Conservation (phyloP, 1,140 invertebrate genomes). For the Babylonia areolata region DNA sequence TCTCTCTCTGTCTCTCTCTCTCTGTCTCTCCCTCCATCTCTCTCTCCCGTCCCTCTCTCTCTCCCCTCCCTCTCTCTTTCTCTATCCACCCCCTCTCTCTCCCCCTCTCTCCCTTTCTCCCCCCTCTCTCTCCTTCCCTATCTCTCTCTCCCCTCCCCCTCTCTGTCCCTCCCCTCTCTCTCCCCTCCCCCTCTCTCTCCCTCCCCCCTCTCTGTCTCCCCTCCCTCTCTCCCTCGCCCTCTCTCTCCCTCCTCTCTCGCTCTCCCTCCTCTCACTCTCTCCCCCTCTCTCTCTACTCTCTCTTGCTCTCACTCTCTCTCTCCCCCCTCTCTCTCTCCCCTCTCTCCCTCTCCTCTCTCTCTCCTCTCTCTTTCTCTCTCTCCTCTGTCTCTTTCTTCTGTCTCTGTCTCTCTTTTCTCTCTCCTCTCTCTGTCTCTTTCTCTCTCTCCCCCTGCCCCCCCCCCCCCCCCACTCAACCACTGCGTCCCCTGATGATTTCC, state of each 20-base stretch:
- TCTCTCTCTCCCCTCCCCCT: background rate
- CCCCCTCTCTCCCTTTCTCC: background rate
- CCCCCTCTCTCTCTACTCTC: background rate
- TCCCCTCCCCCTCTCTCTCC: background rate
- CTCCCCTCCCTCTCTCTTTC: background rate
- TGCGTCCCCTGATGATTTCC: background rate
- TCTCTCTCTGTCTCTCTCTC: background rate
- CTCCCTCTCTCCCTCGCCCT: background rate
- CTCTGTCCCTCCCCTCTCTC: background rate
- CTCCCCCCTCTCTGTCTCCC: too few relatives aligned
- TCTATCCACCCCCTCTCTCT: background rate
- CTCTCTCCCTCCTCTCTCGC: background rate
- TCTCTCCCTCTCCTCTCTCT: conserved; percentile 23
- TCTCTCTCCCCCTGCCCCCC: background rate
- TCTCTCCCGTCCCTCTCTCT: too few relatives aligned
- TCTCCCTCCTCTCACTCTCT: background rate
- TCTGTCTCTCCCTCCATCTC: background rate
- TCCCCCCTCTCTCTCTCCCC: background rate
- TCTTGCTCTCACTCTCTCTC: background rate
- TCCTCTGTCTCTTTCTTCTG: background rate
- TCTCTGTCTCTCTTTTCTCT: background rate
- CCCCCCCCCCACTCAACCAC: background rate
- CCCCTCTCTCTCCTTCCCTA: background rate
- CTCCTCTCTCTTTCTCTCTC: background rate
- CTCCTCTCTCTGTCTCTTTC: background rate